Base-by-base conservation (phyloP, 1,140 invertebrate species). In the Dendroctonus valens region DNA sequence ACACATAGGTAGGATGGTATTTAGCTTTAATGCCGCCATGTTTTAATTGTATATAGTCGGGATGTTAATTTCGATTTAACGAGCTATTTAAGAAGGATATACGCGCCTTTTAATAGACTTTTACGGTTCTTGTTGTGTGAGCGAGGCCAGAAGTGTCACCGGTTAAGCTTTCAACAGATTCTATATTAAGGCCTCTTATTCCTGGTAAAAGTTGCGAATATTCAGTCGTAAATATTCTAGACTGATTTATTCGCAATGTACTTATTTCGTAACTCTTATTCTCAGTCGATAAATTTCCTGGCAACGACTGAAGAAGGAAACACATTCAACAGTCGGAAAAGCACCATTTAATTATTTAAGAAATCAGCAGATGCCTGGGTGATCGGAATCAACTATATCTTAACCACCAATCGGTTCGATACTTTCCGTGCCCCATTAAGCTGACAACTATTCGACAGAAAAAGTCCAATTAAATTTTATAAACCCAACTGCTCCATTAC, bases 211-310 rank as follows among this genome's bases (percentile, higher is more conserved):
- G 58, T 41, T 59, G 58, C 58, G 49, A 59, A 59, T 59, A 59
- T 59, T 59, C 58, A 59, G 38, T 48, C 58, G 58, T 59, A 59
- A 59, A 59, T 59, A 59, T 59, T 59, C 49, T 59, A 26, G 52
- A 38, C 7, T 46, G 8, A 12, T 9, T 46, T 46, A 46, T 26
- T 26, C 3, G 26, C 26, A 26, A 26, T 2, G 26, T 26, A 26
- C 26, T 26, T 26, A 26, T 26, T 26, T 3, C 26, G 26, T 26
- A 26, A 26, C 3, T 26, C 26, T 1, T 26, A 26, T 3, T 26
- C 26, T 26, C 26, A 26, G 26, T 26, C 26, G 26, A 26, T 26
- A 26, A 26, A 26, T 26, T 26, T 26, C 26, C 26, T 26, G 26
- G 26, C 26, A 26, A 26, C 26, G 26, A 26, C 26, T 26, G 26